Conservation (phyloP, 2,888 invertebrate genomes). For the Ormyrus labotus region DNA sequence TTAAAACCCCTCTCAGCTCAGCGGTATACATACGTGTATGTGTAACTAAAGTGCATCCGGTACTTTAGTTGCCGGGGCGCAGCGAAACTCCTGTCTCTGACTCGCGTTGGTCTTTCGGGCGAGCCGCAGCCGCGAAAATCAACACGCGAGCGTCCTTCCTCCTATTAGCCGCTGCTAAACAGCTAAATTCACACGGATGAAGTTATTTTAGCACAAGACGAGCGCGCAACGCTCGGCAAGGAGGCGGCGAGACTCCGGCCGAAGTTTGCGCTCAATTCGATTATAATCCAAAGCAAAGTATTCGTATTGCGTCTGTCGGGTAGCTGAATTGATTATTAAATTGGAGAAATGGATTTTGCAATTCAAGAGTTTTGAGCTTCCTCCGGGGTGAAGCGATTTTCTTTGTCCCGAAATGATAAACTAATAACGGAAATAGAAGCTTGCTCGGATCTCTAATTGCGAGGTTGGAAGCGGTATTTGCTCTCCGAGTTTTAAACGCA, state of each 20-base stretch:
- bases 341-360: too few relatives aligned
- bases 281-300: too few relatives aligned
- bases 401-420: too few relatives aligned
- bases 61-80: slow-evolving; percentile 25
- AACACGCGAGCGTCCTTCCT: slow-evolving; percentile 10
- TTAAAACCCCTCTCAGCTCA: not conserved
- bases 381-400: too few relatives aligned
- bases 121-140: slow-evolving; percentile 44
- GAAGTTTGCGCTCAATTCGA: too few relatives aligned
- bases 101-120: not conserved
- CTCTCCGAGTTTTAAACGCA: slow-evolving; percentile 9
- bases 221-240: not conserved
- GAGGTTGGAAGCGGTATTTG: not conserved
- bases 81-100: slow-evolving; percentile 13
- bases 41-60: slow-evolving; percentile 42
- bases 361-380: too few relatives aligned
- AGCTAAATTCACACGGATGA: slow-evolving; percentile 27
- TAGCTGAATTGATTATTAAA: too few relatives aligned
- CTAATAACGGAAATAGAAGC: too few relatives aligned
- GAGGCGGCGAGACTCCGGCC: too few relatives aligned
- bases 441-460: not conserved
- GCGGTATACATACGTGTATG: not conserved
- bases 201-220: not conserved
- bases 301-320: too few relatives aligned
- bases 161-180: slow-evolving; percentile 9